Percentiles rank a stretch among this genome's conserved stretches.
phyloP scores from a whole-genome alignment of 2,888 invertebrate species.

The Ariolimax columbianus region DNA sequence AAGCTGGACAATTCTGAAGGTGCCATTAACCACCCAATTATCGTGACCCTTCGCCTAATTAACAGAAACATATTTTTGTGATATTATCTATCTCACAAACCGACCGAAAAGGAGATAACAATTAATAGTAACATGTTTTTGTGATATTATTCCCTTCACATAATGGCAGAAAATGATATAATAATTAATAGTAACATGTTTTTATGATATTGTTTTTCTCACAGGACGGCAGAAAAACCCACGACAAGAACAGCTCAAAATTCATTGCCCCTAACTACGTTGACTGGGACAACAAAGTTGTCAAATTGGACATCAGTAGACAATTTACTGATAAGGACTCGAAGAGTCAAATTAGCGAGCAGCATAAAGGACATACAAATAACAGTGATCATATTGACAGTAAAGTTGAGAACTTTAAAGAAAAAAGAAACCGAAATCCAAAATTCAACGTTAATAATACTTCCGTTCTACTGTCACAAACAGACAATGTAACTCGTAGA shows the following conservation, averaged over 20 bases:
- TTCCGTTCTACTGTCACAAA: not conserved
- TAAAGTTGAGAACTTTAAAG: not conserved
- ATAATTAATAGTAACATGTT: too few species aligned
- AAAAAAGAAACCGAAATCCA: not conserved
- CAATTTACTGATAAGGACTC: not conserved
- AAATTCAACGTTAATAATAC: not conserved
- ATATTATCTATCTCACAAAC: too few species aligned
- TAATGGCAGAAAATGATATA: too few species aligned
- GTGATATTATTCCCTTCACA: too few species aligned
- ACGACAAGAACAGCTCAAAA: constrained; percentile 11
- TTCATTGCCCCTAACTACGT: not conserved
- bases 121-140: too few species aligned
- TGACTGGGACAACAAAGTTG: not conserved
- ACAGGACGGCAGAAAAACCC: constrained; percentile 12
- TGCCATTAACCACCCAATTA: too few species aligned
- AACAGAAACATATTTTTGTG: too few species aligned
- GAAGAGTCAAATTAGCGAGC: not conserved
- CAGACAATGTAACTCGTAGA: not conserved
- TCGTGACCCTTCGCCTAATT: too few species aligned
- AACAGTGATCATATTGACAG: not conserved
- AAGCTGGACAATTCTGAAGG: too few species aligned
- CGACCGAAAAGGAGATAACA: too few species aligned
- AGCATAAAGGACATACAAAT: not conserved
- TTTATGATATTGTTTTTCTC: not conserved
- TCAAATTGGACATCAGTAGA: not conserved